A percentile compares a stretch with the other conserved stretches of the same genome.
phyloP scores from a whole-genome alignment of 2,888 invertebrate species.

The Cephalotes varians region DNA sequence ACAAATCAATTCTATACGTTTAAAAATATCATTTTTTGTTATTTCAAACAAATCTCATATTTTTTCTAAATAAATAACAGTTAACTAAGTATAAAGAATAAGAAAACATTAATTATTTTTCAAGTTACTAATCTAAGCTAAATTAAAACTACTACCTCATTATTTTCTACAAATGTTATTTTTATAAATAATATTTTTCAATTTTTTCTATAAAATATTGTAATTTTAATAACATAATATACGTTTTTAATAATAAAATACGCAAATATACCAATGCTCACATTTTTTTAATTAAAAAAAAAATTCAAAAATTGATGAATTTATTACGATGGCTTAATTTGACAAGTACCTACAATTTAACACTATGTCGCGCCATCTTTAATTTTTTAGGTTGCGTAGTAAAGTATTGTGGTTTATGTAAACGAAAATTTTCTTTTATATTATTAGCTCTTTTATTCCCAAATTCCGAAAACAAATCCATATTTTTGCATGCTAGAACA shows the following conservation, averaged over 20 bases:
- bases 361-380: not conserved
- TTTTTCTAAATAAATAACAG: not conserved
- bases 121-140: not conserved
- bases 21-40: not conserved
- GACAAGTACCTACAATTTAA: not conserved
- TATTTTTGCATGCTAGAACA: constrained; percentile 6
- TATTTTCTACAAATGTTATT: not conserved
- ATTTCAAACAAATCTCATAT: not conserved
- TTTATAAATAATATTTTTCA: not conserved
- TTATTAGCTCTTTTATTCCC: not conserved
- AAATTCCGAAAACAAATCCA: not conserved
- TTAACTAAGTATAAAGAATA: not conserved
- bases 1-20: too few species aligned
- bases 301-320: not conserved
- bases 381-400: not conserved
- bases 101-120: not conserved
- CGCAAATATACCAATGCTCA: too few species aligned
- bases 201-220: not conserved
- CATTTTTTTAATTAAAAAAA: not conserved
- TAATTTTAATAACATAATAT: not conserved
- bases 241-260: not conserved
- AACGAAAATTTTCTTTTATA: not conserved
- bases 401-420: not conserved
- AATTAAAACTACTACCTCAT: not conserved
- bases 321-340: not conserved